These are phyloP conservation scores for Drosophila busckii DNA, from an alignment of 1,140 invertebrate species.

Conservation along the genomic window DNA sequence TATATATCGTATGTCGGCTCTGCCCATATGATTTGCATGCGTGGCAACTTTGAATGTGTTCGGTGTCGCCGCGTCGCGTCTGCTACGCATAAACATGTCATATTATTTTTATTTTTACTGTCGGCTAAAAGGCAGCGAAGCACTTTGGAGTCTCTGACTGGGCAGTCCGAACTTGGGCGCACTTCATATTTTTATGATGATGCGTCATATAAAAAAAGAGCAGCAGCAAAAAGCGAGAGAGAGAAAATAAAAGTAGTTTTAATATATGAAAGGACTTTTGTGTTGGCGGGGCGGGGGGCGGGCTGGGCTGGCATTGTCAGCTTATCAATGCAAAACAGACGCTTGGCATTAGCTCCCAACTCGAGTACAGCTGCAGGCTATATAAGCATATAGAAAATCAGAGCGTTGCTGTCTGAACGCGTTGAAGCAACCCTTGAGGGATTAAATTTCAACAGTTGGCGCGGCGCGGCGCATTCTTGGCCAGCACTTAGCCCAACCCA, in stretches of 20 bases:
- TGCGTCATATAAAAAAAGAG: slow-evolving; percentile 64
- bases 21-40: slow-evolving; percentile 60
- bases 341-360: slow-evolving; percentile 31
- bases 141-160: too few relatives aligned
- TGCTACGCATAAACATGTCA: slow-evolving; percentile 66
- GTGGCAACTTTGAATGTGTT: slow-evolving; percentile 58
- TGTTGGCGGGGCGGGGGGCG: not conserved
- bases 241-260: not conserved
- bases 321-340: slow-evolving; percentile 76
- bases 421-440: slow-evolving; percentile 76
- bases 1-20: too few relatives aligned
- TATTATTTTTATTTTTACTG: slow-evolving; percentile 67
- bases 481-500: slow-evolving; percentile 44
- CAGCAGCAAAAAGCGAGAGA: slow-evolving; percentile 2
- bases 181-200: slow-evolving; percentile 50
- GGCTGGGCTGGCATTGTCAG: slow-evolving; percentile 12
- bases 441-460: slow-evolving; percentile 74
- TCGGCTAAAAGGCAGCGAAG: slow-evolving; percentile 51
- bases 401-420: slow-evolving; percentile 25
- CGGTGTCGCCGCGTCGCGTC: slow-evolving; percentile 33
- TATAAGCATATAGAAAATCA: slow-evolving; percentile 53
- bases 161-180: slow-evolving; percentile 26
- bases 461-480: slow-evolving; percentile 65
- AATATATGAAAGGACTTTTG: slow-evolving; percentile 40
- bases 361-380: slow-evolving; percentile 5